phyloP scores from a whole-genome alignment of 2,888 invertebrate genomes.

The Parnassius apollo region DNA sequence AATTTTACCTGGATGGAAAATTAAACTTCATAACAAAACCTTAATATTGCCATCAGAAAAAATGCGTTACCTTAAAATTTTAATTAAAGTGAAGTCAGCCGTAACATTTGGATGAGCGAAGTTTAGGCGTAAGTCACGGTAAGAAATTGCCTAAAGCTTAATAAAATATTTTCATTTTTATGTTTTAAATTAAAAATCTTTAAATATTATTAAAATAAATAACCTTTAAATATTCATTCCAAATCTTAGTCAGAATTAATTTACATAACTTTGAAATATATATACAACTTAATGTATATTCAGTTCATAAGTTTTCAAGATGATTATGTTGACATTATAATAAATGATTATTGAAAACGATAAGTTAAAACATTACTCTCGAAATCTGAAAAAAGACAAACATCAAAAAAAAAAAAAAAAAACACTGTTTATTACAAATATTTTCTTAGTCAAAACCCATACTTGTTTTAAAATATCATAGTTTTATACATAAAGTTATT shows the following conservation, averaged over 20 bases:
- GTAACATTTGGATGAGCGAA: background rate
- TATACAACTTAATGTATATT: too few relatives aligned
- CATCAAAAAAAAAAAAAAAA: too few relatives aligned
- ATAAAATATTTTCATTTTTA: background rate
- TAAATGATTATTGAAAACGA: too few relatives aligned
- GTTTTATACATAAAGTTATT: too few relatives aligned
- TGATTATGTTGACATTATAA: too few relatives aligned
- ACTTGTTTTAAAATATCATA: background rate
- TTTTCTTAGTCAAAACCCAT: background rate
- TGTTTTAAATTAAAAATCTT: background rate
- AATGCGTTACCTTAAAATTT: conserved; percentile 2
- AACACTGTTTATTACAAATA: background rate
- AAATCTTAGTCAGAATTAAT: background rate
- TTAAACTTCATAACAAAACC: too few relatives aligned
- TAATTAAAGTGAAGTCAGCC: background rate
- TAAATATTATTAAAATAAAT: background rate
- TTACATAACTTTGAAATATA: too few relatives aligned
- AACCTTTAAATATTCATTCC: background rate
- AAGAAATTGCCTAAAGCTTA: background rate
- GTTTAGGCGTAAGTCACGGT: conserved; percentile 7
- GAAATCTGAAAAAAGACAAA: too few relatives aligned
- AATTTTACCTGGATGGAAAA: too few relatives aligned
- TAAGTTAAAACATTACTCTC: too few relatives aligned
- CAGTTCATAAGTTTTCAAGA: too few relatives aligned
- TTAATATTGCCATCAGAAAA: too few relatives aligned